Conservation (phyloP, 2,113 vertebrate genomes). For the Xenopus borealis region DNA sequence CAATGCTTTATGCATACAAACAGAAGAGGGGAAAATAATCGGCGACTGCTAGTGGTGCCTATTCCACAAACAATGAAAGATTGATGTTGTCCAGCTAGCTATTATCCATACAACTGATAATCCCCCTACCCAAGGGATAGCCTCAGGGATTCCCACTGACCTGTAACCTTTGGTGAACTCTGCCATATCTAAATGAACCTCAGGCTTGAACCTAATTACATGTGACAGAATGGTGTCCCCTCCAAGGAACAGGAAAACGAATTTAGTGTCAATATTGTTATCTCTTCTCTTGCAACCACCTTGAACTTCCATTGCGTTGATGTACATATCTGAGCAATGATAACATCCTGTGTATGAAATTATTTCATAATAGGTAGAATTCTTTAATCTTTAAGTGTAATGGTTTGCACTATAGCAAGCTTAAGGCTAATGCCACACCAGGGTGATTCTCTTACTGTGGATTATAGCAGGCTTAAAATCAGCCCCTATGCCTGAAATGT, state of each 20-base stretch:
- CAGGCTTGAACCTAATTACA: slow-evolving; percentile 9
- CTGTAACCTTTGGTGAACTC: background rate
- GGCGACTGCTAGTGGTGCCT: too few relatives aligned
- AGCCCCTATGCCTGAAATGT: too few relatives aligned
- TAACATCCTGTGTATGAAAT: too few relatives aligned
- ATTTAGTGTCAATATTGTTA: background rate
- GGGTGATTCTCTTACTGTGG: too few relatives aligned
- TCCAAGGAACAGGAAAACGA: background rate
- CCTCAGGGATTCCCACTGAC: background rate
- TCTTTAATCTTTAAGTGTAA: background rate
- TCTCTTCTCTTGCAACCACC: background rate
- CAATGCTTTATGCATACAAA: too few relatives aligned
- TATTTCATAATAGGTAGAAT: too few relatives aligned
- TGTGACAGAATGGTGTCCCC: background rate
- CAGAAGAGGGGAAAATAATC: too few relatives aligned
- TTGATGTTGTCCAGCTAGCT: too few relatives aligned
- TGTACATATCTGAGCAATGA: background rate
- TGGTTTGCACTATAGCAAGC: background rate
- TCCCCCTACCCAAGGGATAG: background rate
- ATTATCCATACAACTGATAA: too few relatives aligned
- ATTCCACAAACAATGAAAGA: too few relatives aligned
- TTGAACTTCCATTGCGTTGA: background rate
- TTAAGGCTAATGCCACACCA: too few relatives aligned
- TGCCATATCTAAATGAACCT: background rate
- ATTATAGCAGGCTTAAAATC: too few relatives aligned